Percentiles rank a stretch among this genome's conserved stretches.
phyloP scores from a whole-genome alignment of 2,113 vertebrate species.

The Thunnus maccoyii region DNA sequence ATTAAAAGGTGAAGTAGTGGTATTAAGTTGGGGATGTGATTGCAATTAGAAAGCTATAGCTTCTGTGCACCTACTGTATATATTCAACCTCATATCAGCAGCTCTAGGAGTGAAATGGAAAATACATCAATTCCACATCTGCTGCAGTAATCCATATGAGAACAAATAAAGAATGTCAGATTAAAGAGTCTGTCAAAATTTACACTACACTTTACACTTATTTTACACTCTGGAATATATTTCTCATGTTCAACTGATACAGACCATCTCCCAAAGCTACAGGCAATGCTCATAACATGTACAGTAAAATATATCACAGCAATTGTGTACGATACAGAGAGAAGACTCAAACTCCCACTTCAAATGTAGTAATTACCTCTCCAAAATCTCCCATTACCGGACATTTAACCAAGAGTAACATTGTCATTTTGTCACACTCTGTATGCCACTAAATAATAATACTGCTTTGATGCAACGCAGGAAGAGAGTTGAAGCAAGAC shows the following conservation, averaged over 20 bases:
- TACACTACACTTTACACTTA: neutral
- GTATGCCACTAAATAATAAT: constrained; percentile 42
- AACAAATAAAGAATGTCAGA: constrained; percentile 31
- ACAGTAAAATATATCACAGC: constrained; percentile 24
- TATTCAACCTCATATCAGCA: constrained; percentile 22
- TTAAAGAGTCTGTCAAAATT: constrained; percentile 34
- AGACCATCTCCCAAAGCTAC: constrained; percentile 41
- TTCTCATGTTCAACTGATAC: constrained; percentile 26
- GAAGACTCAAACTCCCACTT: neutral
- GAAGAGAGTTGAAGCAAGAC: constrained; percentile 26
- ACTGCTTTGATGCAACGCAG: constrained; percentile 43
- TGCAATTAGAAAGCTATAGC: neutral
- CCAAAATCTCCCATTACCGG: constrained; percentile 29
- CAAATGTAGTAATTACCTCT: constrained; percentile 12
- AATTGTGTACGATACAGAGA: constrained; percentile 18
- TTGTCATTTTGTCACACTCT: constrained; percentile 48
- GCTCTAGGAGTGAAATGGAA: constrained; percentile 26
- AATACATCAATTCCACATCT: constrained; percentile 60
- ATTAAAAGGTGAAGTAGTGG: neutral
- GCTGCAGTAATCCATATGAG: constrained; percentile 29
- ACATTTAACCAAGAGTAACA: constrained; percentile 34
- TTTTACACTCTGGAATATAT: constrained; percentile 41
- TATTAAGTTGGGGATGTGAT: too few species aligned
- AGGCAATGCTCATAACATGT: constrained; percentile 7
- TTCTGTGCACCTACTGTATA: neutral